phyloP scores from a whole-genome alignment of 2,797 vertebrate genomes.

The Pangasius macronema region DNA sequence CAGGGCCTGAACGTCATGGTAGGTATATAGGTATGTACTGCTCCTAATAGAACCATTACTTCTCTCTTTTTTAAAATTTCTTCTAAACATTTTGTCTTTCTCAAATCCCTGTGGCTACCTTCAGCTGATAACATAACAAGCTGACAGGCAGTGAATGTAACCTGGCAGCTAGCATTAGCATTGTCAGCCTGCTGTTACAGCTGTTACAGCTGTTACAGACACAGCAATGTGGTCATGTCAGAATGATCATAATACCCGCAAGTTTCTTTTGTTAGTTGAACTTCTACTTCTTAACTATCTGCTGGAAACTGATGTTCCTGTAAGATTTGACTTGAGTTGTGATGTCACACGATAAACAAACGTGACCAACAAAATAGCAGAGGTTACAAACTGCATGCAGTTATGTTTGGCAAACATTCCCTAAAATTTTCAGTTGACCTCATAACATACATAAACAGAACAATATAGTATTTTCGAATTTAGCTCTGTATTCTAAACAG shows the following conservation, averaged over 20 bases:
- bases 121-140: neutral
- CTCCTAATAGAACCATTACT: slow-evolving; percentile 14
- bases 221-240: neutral
- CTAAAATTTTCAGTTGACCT: neutral
- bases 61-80: neutral
- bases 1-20: slow-evolving; percentile 90
- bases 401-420: neutral
- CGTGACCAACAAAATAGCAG: neutral
- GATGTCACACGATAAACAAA: neutral
- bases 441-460: neutral
- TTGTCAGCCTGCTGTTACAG: neutral
- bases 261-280: neutral
- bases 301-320: neutral
- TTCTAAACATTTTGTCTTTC: neutral
- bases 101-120: neutral
- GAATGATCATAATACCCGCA: neutral
- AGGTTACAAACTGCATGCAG: neutral
- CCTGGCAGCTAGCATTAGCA: neutral
- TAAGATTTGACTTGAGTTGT: neutral
- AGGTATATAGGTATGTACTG: slow-evolving; percentile 60
- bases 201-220: neutral
- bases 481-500: neutral
- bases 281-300: neutral
- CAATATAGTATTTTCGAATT: neutral
- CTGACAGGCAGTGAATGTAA: neutral